These are phyloP conservation scores for Griposia aprilina DNA, from an alignment of 2,888 invertebrate species.

Conservation along the genomic window DNA sequence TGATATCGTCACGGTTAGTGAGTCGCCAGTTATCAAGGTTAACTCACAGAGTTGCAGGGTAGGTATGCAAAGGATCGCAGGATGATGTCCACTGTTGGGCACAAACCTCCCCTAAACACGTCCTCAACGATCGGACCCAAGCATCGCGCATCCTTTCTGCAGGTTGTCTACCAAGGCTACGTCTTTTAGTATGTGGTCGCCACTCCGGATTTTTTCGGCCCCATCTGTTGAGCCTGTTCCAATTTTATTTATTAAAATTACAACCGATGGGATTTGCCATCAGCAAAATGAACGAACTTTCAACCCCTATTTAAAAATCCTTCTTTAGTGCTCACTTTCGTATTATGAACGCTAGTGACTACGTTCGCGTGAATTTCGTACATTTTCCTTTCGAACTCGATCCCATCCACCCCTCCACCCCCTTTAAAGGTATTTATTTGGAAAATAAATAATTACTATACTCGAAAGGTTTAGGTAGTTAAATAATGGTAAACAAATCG, in stretches of 20 bases:
- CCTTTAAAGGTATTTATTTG: too few species aligned
- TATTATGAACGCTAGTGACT: too few species aligned
- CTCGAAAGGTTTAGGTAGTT: too few species aligned
- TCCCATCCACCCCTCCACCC: too few species aligned
- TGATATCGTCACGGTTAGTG: constrained; percentile 8
- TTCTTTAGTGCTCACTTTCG: too few species aligned
- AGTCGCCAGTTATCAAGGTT: background rate
- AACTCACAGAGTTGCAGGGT: background rate
- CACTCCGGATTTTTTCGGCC: background rate
- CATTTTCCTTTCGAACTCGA: too few species aligned
- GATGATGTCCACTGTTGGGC: background rate
- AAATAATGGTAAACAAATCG: too few species aligned
- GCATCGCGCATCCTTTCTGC: background rate
- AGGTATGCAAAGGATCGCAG: background rate
- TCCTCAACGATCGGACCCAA: background rate
- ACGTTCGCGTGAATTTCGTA: too few species aligned
- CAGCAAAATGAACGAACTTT: too few species aligned
- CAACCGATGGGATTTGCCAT: background rate
- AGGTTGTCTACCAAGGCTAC: background rate
- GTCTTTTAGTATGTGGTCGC: background rate
- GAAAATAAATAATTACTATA: too few species aligned
- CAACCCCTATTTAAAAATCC: background rate
- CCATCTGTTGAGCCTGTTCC: background rate
- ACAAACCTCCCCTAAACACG: too few species aligned
- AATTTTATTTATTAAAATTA: background rate